Evolutionary conservation across 2,797 vertebrate genomes (phyloP), one percentile per base, ranked within the genome.

Genomic region (Oreochromis grahami): DNA sequence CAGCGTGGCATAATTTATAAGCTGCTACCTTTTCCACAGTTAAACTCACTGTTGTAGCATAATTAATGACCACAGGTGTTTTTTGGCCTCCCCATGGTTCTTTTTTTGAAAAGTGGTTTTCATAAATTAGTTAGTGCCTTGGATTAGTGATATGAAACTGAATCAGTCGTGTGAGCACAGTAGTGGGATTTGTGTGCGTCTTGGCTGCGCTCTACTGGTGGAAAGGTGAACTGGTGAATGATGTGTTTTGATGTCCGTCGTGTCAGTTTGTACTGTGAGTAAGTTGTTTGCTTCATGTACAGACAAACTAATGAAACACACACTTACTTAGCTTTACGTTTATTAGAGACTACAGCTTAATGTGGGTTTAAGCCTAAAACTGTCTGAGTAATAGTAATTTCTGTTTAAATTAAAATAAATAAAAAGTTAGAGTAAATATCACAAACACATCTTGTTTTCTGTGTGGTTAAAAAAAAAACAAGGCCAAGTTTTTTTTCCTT

Each of bases 141-240:
- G 87, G 84, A 91, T 81, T 68, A 76, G 87, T 87, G 89, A 81
- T 63, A 55, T 86, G 83, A 87, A 58, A 80, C 26, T 70, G 82
- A 87, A 84, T 78, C 79, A 58, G 51, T 53, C 45, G 3, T 80
- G 83, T 24, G 29, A 76, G 76, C 8, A 1, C 11, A 45, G 51
- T 26, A 0, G 4, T 4, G 32, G 15, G 76, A 36, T 70, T 24
- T 81, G 78, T 50, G 26, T 26, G 85, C 84, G 84, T 87, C 83
- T 80, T 82, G 83, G 48, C 82, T 95, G 91, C 93, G 0, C 93
- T 90, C 94, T 94, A 14, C 86, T 94, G 94, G 84, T 79, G 83
- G 38, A 41, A 51, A 76, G 15, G 15, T 38, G 84, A 86, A 91
- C 77, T 86, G 85, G 53, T 76, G 76, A 56, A 2, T 76, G 82